phyloP scores from a whole-genome alignment of 37 sponge, comb jelly and placozoan species.

The Chondrosia reniformis region DNA sequence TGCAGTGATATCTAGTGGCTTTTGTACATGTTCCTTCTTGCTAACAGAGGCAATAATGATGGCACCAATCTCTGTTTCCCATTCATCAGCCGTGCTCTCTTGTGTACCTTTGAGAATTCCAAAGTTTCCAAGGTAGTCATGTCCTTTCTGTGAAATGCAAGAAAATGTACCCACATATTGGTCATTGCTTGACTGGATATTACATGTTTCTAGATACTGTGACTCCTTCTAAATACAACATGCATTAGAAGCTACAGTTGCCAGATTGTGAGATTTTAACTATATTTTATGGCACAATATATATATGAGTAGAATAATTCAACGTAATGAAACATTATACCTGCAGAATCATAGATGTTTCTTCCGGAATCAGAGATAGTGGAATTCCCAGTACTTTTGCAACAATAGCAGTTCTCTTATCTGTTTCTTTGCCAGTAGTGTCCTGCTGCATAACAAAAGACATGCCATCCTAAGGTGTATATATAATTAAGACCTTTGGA shows the following conservation, averaged over 20 bases:
- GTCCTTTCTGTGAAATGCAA: background rate
- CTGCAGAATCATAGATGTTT: background rate
- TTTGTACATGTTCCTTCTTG: background rate
- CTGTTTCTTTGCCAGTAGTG: background rate
- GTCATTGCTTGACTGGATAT: background rate
- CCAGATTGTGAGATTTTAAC: too few relatives aligned
- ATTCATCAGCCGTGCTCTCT: conserved; percentile 7
- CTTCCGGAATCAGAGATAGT: background rate
- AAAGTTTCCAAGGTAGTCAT: background rate
- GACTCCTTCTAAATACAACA: background rate
- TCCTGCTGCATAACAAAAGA: conserved; percentile 4
- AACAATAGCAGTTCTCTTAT: background rate
- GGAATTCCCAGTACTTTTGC: conserved; percentile 11
- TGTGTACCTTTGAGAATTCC: conserved; percentile 6
- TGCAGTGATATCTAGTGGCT: background rate
- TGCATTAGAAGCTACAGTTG: background rate
- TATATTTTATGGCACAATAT: too few relatives aligned
- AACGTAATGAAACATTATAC: background rate
- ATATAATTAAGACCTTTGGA: too few relatives aligned
- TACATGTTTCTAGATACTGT: background rate
- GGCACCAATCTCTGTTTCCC: conserved; percentile 11
- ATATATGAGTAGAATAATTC: background rate
- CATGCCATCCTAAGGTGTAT: background rate
- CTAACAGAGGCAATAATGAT: background rate
- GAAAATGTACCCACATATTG: background rate